Percentiles rank a stretch among this genome's conserved stretches.
Evolutionary conservation across 2,888 invertebrate genomes (phyloP).

Genomic region (Nebria brevicollis): DNA sequence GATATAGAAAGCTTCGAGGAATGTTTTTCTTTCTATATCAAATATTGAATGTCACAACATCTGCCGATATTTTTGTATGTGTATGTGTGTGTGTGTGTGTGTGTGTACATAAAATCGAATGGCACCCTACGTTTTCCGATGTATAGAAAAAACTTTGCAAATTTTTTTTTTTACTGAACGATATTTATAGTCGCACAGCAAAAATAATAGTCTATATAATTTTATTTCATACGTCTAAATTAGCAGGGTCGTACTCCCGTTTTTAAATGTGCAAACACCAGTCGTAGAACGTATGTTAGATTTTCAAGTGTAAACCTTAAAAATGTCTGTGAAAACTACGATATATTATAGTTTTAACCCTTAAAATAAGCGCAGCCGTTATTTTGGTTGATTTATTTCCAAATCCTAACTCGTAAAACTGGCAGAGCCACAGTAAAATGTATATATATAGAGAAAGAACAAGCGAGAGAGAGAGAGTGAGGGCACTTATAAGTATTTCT

Average conservation of each 20-base stretch:
- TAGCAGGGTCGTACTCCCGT: background rate
- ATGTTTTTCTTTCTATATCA: conserved; percentile 29
- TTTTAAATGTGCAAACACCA: no score
- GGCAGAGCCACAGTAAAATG: background rate
- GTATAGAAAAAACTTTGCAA: conserved; percentile 39
- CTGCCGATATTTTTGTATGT: conserved; percentile 30
- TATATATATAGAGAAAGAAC: background rate
- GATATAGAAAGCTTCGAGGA: background rate
- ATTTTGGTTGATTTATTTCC: no score
- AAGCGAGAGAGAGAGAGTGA: background rate
- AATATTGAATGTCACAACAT: conserved; percentile 47
- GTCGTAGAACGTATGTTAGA: no score
- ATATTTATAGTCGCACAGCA: conserved; percentile 26
- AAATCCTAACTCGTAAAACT: background rate
- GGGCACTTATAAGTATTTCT: background rate
- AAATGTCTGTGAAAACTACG: no score
- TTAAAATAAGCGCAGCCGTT: no score
- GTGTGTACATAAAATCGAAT: conserved; percentile 35
- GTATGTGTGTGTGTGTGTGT: background rate
- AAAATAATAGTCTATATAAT: background rate
- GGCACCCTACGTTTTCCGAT: conserved; percentile 13
- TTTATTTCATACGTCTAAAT: background rate
- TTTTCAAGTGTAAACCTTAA: no score
- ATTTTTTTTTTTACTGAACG: conserved; percentile 31
- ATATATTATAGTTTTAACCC: no score